Evolutionary conservation across 2,113 vertebrate species (phyloP), one percentile per base, ranked within the genome.

Genomic region (Mixornis gularis): DNA sequence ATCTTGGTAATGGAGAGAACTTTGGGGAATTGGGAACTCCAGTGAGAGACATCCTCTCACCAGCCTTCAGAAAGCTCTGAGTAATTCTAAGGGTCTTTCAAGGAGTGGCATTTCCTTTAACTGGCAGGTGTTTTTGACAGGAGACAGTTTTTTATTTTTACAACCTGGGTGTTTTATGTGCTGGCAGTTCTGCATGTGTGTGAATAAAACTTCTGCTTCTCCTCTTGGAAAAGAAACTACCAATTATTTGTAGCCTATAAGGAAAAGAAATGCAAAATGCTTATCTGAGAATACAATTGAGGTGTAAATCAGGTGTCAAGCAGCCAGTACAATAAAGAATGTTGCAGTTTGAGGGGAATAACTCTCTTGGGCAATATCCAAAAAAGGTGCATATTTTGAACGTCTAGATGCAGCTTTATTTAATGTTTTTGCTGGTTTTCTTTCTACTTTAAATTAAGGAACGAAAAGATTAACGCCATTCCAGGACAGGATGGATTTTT

Each of bases 401-500:
- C 25, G 7, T 68, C 17, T 40, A 40, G 17, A 30, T 26, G 22
- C 21, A 72, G 10, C 3, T 90, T 90, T 48, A 34, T 30, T 34
- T 38, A 17, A 51, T 40, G 16, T 12, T 51, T 81, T 58, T 78
- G 2, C 19, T 87, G 13, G 1, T 76, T 78, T 73, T 59, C 7
- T 13, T 85, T 40, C 7, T 64, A 12, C 10, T 48, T 80, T 65
- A 68, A 76, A 60, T 6, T 10, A 60, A 27, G 7, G 21, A 69
- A 15, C 7, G 46, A 40, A 32, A 12, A 51, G 4, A 44, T 48
- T 0, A 64, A 92, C 20, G 6, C 1, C 25, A 38, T 83, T 41
- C 58, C 48, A 30, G 40, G 15, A 68, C 43, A 56, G 3, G 4
- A 17, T 76, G 17, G 5, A 0, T 1, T 1, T 43, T 7, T 7